phyloP scores from a whole-genome alignment of 2,888 invertebrate species.

The Biston stratarius region DNA sequence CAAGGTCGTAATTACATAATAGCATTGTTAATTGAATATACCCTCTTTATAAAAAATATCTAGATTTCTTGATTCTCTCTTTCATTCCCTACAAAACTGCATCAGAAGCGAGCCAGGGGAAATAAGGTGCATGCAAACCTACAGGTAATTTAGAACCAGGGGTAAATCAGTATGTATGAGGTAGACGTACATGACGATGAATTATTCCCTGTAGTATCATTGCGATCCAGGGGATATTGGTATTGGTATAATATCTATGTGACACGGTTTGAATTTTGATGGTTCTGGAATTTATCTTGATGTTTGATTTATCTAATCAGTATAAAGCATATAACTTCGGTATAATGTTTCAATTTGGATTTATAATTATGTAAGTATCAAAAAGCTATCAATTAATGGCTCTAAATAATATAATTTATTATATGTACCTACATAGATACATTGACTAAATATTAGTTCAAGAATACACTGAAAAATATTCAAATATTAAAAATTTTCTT shows the following conservation, averaged over 20 bases:
- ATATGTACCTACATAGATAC: too few species aligned
- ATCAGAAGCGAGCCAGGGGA: constrained; percentile 14
- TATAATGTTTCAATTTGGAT: too few species aligned
- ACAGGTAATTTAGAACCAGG: constrained; percentile 16
- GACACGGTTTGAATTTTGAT: constrained; percentile 10
- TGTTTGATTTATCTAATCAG: too few species aligned
- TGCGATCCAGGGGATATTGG: constrained; percentile 7
- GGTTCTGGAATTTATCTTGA: background rate
- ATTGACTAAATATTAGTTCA: too few species aligned
- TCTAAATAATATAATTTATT: too few species aligned
- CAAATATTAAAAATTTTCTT: too few species aligned
- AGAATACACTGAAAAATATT: too few species aligned
- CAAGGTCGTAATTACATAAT: too few species aligned
- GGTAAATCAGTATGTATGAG: constrained; percentile 22
- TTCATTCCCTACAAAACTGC: background rate
- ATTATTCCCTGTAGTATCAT: constrained; percentile 22
- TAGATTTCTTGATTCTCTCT: background rate
- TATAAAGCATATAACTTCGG: too few species aligned
- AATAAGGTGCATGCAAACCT: constrained; percentile 21
- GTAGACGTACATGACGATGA: constrained; percentile 16
- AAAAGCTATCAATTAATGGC: too few species aligned
- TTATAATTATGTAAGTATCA: too few species aligned
- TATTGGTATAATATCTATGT: constrained; percentile 20
- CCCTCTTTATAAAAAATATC: background rate
- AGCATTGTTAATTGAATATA: background rate